A percentile compares a stretch with the other conserved stretches of the same genome.
phyloP scores from a whole-genome alignment of 2,888 invertebrate genomes.

The Anagyrus pseudococci region DNA sequence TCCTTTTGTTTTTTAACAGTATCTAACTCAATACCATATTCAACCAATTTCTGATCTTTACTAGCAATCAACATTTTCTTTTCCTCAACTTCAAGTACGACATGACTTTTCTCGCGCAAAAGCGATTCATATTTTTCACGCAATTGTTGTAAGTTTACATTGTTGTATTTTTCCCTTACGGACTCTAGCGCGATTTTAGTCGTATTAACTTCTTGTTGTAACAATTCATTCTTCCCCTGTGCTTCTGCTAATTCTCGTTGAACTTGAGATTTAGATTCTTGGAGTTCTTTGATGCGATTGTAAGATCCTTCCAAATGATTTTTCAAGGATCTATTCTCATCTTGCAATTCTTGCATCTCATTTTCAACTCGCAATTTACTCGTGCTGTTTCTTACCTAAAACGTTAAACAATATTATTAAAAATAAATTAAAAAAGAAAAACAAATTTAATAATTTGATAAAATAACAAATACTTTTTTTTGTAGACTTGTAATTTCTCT shows the following conservation, averaged over 20 bases:
- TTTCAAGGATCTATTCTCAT: slow-evolving; percentile 51
- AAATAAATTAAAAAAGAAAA: too few species aligned
- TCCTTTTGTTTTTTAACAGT: slow-evolving; percentile 62
- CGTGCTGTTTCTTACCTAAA: slow-evolving; percentile 63
- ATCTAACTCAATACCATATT: slow-evolving; percentile 50
- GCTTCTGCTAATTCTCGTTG: slow-evolving; percentile 45
- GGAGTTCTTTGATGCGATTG: slow-evolving; percentile 52
- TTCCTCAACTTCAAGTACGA: slow-evolving; percentile 61
- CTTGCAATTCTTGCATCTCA: slow-evolving; percentile 52
- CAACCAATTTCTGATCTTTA: slow-evolving; percentile 50
- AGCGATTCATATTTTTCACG: slow-evolving; percentile 46
- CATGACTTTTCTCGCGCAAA: slow-evolving; percentile 47
- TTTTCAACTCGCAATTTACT: slow-evolving; percentile 58
- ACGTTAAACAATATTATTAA: slow-evolving; percentile 4
- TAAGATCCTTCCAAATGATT: slow-evolving; percentile 56
- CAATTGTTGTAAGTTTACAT: slow-evolving; percentile 37
- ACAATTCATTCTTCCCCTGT: slow-evolving; percentile 41
- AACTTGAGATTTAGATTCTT: slow-evolving; percentile 47
- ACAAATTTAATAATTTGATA: background rate
- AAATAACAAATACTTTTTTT: slow-evolving; percentile 42
- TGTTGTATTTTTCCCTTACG: slow-evolving; percentile 41
- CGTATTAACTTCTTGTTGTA: slow-evolving; percentile 45
- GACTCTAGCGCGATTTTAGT: slow-evolving; percentile 40
- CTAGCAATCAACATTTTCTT: slow-evolving; percentile 56
- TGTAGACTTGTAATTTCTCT: slow-evolving; percentile 60